Evolutionary conservation across 2,888 invertebrate genomes (phyloP).

Genomic region (Drosophila siamana): DNA sequence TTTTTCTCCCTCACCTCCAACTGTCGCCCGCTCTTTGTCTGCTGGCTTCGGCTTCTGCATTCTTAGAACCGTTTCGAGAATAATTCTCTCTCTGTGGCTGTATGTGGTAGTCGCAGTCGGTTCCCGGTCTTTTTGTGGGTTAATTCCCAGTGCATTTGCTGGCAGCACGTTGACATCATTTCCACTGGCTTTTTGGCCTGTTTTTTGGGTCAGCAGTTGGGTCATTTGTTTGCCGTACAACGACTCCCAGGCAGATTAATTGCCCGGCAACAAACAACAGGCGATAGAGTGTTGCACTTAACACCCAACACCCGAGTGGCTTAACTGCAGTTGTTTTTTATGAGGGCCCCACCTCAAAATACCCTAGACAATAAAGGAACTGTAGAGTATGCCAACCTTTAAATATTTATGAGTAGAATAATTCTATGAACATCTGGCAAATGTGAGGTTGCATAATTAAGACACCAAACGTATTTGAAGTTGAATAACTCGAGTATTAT

Average conservation of each 20-base stretch:
- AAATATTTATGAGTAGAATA: not conserved
- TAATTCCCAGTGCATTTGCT: constrained; percentile 68
- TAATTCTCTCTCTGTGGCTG: constrained; percentile 13
- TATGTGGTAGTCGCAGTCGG: not conserved
- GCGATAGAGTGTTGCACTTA: constrained; percentile 36
- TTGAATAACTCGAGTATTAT: not conserved
- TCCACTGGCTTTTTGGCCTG: constrained; percentile 25
- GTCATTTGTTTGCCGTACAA: constrained; percentile 27
- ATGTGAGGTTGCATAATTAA: not conserved
- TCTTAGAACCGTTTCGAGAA: constrained; percentile 42
- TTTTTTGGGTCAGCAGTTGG: constrained; percentile 44
- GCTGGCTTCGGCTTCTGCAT: constrained; percentile 22
- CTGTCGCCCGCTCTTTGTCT: constrained; percentile 34
- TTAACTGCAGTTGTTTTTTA: constrained; percentile 43
- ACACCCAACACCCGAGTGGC: constrained; percentile 39
- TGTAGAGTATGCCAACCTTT: not conserved
- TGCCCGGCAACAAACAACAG: constrained; percentile 36
- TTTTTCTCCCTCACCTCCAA: constrained; percentile 7
- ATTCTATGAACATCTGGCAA: not conserved
- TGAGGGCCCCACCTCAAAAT: constrained; percentile 21
- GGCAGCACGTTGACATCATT: constrained; percentile 67
- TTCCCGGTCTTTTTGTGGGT: constrained; percentile 7
- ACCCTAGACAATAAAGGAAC: constrained; percentile 5
- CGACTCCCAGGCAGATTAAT: constrained; percentile 64
- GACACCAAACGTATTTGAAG: not conserved